Evolutionary conservation across 2,888 invertebrate species (phyloP).

Genomic region (Apodemia duryi): DNA sequence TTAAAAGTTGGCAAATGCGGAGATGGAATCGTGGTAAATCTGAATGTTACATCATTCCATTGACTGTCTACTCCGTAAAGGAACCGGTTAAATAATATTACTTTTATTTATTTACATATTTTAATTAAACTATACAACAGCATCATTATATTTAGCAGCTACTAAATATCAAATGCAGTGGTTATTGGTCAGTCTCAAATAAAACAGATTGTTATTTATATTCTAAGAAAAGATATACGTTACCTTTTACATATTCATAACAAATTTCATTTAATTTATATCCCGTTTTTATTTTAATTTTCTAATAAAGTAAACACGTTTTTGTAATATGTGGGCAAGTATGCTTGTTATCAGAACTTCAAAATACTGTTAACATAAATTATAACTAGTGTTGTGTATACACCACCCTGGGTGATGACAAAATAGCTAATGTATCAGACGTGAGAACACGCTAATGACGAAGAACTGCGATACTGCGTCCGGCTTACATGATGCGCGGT

Average conservation of each 20-base stretch:
- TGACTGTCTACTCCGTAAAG: too few species aligned
- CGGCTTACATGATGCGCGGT: constrained; percentile 50
- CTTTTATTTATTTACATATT: neutral
- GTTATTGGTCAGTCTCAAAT: neutral
- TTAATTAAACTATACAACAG: neutral
- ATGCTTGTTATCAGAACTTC: neutral
- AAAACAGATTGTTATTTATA: constrained; percentile 10
- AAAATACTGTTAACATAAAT: constrained; percentile 17
- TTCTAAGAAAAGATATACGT: neutral
- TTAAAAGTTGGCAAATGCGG: too few species aligned
- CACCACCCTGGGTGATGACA: constrained; percentile 48
- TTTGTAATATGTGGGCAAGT: constrained; percentile 1
- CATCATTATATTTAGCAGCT: neutral
- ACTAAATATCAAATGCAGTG: neutral
- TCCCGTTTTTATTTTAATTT: constrained; percentile 4
- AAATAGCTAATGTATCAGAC: constrained; percentile 69
- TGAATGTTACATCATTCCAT: too few species aligned
- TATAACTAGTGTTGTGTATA: constrained; percentile 28
- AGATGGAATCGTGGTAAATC: too few species aligned
- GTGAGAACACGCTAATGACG: constrained; percentile 70
- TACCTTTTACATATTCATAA: constrained; percentile 1
- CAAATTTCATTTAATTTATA: neutral
- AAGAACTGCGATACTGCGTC: constrained; percentile 47
- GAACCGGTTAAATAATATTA: too few species aligned
- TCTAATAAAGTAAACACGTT: constrained; percentile 8